Conservation (phyloP, 2,888 invertebrate species). For the Andrena trimmerana region DNA sequence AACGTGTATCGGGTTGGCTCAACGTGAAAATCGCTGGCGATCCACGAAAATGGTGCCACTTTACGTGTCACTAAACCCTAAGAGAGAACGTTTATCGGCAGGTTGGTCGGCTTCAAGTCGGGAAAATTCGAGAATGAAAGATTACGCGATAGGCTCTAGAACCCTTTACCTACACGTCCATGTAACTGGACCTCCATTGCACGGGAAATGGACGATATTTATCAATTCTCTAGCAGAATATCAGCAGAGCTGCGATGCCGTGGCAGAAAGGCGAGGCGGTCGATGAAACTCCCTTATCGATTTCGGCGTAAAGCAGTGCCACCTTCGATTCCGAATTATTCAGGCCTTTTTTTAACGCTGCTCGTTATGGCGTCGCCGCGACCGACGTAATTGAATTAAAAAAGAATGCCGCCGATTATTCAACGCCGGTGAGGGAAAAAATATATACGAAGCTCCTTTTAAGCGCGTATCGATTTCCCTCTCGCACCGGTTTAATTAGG, state of each 20-base stretch:
- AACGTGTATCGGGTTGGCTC: conserved; percentile 24
- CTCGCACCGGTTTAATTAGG: conserved; percentile 56
- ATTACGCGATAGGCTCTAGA: neutral
- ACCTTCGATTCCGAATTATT: conserved; percentile 69
- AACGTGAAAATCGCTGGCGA: conserved; percentile 39
- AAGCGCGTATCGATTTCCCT: conserved; percentile 56
- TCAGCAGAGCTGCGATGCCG: neutral
- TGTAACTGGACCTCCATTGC: neutral
- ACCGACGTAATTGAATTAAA: conserved; percentile 71
- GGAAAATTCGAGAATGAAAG: conserved; percentile 19
- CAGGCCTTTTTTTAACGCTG: conserved; percentile 63
- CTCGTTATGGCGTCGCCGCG: conserved; percentile 65
- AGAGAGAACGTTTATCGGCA: conserved; percentile 28
- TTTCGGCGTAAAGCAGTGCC: neutral
- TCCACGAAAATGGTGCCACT: conserved; percentile 6
- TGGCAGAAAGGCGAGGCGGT: neutral
- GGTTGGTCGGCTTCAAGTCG: neutral
- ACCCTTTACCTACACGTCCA: neutral
- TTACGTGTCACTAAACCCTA: conserved; percentile 36
- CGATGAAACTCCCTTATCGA: conserved; percentile 33
- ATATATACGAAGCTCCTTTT: conserved; percentile 33
- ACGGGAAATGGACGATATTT: neutral
- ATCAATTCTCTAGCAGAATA: neutral
- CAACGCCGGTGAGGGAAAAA: conserved; percentile 21
- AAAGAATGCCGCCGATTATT: conserved; percentile 73